These are phyloP conservation scores for Cryptoprocta ferox DNA, from an alignment of 2,797 vertebrate species.

Conservation along the genomic window DNA sequence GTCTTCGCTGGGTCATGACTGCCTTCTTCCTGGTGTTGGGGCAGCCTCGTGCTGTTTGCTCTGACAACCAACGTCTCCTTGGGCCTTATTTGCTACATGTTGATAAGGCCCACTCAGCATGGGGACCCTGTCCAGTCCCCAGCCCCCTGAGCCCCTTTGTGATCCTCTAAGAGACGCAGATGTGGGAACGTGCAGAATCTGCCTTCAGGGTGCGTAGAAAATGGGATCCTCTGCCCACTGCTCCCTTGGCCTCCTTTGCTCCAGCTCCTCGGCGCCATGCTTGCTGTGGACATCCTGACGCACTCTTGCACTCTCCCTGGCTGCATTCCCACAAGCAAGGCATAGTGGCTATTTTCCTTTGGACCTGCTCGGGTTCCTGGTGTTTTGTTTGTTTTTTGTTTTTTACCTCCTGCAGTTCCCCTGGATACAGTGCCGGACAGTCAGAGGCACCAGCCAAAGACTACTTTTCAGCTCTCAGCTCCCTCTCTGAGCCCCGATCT, in stretches of 20 bases:
- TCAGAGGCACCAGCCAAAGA: fast-evolving
- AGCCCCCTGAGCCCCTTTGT: fast-evolving
- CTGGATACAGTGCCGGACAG: too few relatives aligned
- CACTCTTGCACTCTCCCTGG: fast-evolving
- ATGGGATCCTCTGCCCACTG: fast-evolving
- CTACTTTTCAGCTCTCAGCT: not conserved
- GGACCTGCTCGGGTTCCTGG: fast-evolving
- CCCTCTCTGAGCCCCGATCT: fast-evolving
- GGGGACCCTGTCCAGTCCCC: not conserved
- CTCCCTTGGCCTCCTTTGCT: fast-evolving
- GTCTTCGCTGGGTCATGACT: fast-evolving
- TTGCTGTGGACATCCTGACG: fast-evolving
- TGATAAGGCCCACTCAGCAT: fast-evolving
- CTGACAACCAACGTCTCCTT: not conserved
- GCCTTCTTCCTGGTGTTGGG: not conserved
- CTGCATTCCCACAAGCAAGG: too few relatives aligned
- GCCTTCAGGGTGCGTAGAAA: fast-evolving
- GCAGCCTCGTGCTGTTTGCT: not conserved
- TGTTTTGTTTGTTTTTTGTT: not conserved
- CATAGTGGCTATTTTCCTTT: not conserved
- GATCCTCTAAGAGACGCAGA: not conserved
- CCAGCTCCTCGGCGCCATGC: fast-evolving
- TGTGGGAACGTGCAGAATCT: fast-evolving
- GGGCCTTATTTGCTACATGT: fast-evolving
- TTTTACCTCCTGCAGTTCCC: fast-evolving